Evolutionary conservation across 2,888 invertebrate species (phyloP), one percentile per base, ranked within the genome.

Genomic region (Calliphora vomitoria): DNA sequence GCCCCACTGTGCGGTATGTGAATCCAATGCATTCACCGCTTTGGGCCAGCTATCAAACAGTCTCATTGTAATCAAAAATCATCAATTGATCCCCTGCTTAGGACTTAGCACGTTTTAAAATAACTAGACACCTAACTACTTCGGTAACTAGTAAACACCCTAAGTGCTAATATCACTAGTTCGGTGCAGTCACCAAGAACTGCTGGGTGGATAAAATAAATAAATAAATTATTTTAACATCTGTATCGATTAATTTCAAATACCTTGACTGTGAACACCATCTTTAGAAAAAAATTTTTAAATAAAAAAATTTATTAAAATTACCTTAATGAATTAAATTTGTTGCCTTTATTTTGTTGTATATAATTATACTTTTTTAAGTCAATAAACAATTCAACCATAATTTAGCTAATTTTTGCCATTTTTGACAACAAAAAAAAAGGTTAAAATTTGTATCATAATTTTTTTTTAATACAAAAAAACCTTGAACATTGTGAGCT

Each of bases 191-290:
- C 25, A 25, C 25, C 25, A 25, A 25, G 25, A 25, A 25, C 25
- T 25, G 25, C 25, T 25, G 25, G 25, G 11, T 25, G 35, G 35
- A 31, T 31, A 13, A 64, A 53, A 38, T 25, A 18, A 31, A 64
- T 64, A 3, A 68, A 75, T 62, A 31, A 75, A 25, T 62, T 35
- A 15, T 62, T 4, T 20, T 15, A 50, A 64, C 60, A 68, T 18
- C 11, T 74, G n/a, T 47, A 64, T 25, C 18, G 47, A 44, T 76
- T 71, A n/a, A 38, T 41, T 41, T 35, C 15, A 41, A 20, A 71
- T 69, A 50, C 85, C 81, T 85, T 85, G 85, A 55, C 72, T 76
- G 25, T 74, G 66, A 50, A 31, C 41, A 50, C 64, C 64, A 78
- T 68, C 55, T 80, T 69, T 58, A 18, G 13, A 69, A 66, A 78